A percentile compares a stretch with the other conserved stretches of the same genome.
These are phyloP conservation scores for Stylophora pistillata DNA, from an alignment of 64 coral and sea anemone genomes.

Conservation along the genomic window DNA sequence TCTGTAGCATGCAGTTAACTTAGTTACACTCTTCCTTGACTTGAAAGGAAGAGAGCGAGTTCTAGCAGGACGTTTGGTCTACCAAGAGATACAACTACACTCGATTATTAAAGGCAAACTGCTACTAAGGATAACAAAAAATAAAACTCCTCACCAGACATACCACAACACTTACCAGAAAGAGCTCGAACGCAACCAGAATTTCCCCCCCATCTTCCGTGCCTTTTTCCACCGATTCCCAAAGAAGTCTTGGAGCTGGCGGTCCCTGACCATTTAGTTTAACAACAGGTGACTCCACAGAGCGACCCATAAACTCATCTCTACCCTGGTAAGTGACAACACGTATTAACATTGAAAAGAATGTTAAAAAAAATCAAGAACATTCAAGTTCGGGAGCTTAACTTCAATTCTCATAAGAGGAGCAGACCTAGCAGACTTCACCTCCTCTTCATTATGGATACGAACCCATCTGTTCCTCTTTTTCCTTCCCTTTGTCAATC, in stretches of 20 bases:
- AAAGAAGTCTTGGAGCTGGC: conserved; percentile 66
- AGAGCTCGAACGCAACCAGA: conserved; percentile 93
- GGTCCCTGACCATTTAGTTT: conserved; percentile 75
- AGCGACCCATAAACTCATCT: conserved; percentile 92
- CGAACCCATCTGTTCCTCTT: too few species aligned
- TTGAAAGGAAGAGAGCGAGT: too few species aligned
- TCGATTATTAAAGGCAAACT: too few species aligned
- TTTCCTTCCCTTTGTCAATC: too few species aligned
- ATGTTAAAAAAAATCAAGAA: not conserved
- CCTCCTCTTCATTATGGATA: too few species aligned
- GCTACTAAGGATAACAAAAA: not conserved
- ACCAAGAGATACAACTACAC: too few species aligned
- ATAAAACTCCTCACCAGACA: not conserved
- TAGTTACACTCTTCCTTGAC: not conserved
- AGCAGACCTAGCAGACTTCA: too few species aligned
- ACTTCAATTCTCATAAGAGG: too few species aligned
- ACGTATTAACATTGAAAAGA: not conserved
- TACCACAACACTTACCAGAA: conserved; percentile 61
- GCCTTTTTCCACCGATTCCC: conserved; percentile 71
- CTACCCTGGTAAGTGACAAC: conserved; percentile 50
- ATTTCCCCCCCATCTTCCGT: conserved; percentile 84
- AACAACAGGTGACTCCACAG: conserved; percentile 75
- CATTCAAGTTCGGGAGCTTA: not conserved
- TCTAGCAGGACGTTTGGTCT: too few species aligned
- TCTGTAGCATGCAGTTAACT: not conserved